A percentile compares a stretch with the other conserved stretches of the same genome.
phyloP scores from a whole-genome alignment of 2,113 vertebrate genomes.

The Lagopus leucura region DNA sequence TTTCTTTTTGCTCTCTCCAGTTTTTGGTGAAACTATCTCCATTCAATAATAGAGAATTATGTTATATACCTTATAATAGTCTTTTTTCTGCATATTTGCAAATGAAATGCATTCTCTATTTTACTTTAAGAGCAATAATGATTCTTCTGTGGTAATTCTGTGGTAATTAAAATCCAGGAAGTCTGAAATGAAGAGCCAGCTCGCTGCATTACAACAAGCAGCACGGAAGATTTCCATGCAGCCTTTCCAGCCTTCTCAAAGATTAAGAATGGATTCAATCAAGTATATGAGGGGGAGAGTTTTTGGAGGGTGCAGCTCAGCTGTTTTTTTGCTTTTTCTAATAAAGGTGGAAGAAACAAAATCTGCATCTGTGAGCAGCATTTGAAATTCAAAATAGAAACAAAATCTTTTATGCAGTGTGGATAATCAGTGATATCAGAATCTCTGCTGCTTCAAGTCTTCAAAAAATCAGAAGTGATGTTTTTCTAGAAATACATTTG shows the following conservation, averaged over 20 bases:
- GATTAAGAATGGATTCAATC: background rate
- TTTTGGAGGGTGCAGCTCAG: background rate
- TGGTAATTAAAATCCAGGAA: background rate
- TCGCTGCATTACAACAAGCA: background rate
- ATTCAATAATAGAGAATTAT: background rate
- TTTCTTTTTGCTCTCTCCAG: rapidly evolving
- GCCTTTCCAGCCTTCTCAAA: background rate
- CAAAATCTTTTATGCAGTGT: background rate
- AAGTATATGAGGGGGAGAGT: background rate
- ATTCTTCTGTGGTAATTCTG: background rate
- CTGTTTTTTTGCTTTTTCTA: background rate
- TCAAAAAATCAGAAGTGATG: background rate
- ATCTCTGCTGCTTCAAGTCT: background rate
- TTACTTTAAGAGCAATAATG: background rate
- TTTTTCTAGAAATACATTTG: background rate
- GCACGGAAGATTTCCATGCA: background rate
- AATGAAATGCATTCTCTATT: background rate
- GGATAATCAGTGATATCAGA: background rate
- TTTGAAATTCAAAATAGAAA: background rate
- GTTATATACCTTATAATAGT: background rate
- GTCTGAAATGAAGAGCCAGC: background rate
- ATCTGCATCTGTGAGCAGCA: background rate
- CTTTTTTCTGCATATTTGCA: background rate
- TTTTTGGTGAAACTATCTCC: background rate
- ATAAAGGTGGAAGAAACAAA: background rate